A percentile compares a stretch with the other conserved stretches of the same genome.
These are phyloP conservation scores for Steinernema feltiae DNA, from an alignment of 1,140 invertebrate species.

Conservation along the genomic window DNA sequence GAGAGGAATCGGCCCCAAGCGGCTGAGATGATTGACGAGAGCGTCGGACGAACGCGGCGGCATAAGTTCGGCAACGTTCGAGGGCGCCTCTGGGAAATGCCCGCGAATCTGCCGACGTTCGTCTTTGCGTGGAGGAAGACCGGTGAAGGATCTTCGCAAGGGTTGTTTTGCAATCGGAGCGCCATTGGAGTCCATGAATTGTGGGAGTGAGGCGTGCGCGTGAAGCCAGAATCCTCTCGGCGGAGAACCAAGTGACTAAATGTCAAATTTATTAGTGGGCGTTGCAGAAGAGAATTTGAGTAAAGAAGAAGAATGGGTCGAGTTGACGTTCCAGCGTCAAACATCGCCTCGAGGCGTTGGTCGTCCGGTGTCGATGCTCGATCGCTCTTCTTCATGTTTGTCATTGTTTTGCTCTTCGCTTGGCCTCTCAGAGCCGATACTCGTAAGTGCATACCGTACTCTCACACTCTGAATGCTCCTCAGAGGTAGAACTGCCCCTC, in stretches of 20 bases:
- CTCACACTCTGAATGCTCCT: too few species aligned
- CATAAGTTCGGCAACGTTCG: neutral
- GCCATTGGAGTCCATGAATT: neutral
- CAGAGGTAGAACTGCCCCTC: neutral
- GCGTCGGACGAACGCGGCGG: neutral
- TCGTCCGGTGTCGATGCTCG: neutral
- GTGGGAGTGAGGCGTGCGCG: neutral
- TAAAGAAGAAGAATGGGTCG: neutral
- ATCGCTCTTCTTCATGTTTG: neutral
- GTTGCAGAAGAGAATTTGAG: too few species aligned
- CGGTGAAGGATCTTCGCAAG: neutral
- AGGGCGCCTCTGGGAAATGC: too few species aligned
- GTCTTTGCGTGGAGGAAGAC: too few species aligned
- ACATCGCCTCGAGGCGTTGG: neutral
- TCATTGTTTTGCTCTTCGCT: neutral
- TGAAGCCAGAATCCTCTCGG: neutral
- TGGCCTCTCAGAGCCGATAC: neutral
- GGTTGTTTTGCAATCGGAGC: neutral
- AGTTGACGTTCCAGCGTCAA: neutral
- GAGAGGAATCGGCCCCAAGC: neutral
- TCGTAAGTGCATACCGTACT: conserved; percentile 4
- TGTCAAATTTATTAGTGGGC: neutral
- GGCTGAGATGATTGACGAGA: neutral
- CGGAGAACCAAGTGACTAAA: neutral
- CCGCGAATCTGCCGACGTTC: too few species aligned